Evolutionary conservation across 2,888 invertebrate species (phyloP).

Genomic region (Drosophila subquinaria): DNA sequence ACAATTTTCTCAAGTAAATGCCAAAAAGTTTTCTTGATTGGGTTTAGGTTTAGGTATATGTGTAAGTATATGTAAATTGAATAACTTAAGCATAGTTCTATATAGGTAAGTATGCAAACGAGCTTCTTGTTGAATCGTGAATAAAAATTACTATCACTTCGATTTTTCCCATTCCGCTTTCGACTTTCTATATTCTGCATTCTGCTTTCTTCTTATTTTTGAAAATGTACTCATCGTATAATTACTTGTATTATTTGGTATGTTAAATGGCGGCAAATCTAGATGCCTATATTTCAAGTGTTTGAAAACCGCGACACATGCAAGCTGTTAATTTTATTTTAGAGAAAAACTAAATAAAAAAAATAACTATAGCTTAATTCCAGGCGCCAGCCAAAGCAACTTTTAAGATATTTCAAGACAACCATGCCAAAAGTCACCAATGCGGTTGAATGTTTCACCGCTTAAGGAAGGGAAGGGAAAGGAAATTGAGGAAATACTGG

Average conservation of each 20-base stretch:
- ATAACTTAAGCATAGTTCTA: conserved; percentile 66
- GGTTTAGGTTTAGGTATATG: conserved; percentile 26
- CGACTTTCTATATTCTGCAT: conserved; percentile 24
- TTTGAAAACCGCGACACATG: conserved; percentile 65
- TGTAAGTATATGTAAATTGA: conserved; percentile 33
- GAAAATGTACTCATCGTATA: conserved; percentile 43
- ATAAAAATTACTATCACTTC: conserved; percentile 73
- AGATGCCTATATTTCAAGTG: conserved; percentile 55
- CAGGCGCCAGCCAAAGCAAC: conserved; percentile 13
- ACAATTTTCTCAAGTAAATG: conserved; percentile 77
- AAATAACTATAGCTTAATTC: conserved; percentile 13
- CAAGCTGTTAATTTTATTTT: conserved; percentile 24
- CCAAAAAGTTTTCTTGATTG: conserved; percentile 63
- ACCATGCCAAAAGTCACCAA: conserved; percentile 72
- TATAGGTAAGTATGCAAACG: conserved; percentile 68
- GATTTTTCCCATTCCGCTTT: conserved; percentile 33
- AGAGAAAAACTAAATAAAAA: conserved; percentile 10
- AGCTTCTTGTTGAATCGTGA: conserved; percentile 51
- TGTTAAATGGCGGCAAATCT: conserved; percentile 75
- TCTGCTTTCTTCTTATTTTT: conserved; percentile 38
- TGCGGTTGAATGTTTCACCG: conserved; percentile 11
- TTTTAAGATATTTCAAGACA: conserved; percentile 47
- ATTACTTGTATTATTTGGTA: conserved; percentile 69
- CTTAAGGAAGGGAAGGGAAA: background rate
- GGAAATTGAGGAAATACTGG: background rate